Conservation (phyloP, 2,113 vertebrate genomes). For the Rhabdomys dilectus region DNA sequence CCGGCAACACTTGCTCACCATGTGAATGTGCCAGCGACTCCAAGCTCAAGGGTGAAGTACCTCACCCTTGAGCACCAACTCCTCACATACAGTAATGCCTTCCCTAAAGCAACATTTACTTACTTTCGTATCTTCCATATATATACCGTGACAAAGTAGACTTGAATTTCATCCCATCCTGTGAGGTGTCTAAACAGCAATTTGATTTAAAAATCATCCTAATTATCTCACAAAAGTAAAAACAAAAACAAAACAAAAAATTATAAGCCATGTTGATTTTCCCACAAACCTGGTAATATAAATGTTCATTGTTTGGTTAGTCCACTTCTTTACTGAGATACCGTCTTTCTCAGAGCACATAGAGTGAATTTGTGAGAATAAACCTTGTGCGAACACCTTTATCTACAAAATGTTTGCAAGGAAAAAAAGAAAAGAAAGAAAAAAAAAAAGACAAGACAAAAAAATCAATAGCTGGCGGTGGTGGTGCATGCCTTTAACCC, state of each 20-base stretch:
- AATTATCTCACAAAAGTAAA: conserved; percentile 12
- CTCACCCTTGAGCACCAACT: background rate
- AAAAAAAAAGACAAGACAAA: background rate
- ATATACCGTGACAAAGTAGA: background rate
- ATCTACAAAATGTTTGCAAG: conserved; percentile 33
- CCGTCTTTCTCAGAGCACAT: conserved; percentile 35
- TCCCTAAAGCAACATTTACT: background rate
- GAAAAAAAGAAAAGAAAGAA: background rate
- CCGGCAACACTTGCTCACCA: background rate
- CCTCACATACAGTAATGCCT: background rate
- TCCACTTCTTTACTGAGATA: background rate
- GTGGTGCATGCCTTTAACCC: too few relatives aligned
- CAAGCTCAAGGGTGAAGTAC: background rate
- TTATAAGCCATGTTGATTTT: background rate
- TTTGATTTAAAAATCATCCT: conserved; percentile 15
- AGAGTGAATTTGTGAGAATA: conserved; percentile 15
- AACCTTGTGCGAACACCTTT: background rate
- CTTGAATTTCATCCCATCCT: background rate
- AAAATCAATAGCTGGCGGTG: too few relatives aligned
- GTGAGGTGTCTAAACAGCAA: background rate
- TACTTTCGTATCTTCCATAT: background rate
- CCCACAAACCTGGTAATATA: conserved; percentile 36
- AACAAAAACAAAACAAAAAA: too few relatives aligned
- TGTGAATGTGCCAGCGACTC: background rate
- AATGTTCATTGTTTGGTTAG: background rate